phyloP scores from a whole-genome alignment of 2,888 invertebrate genomes.

The Stomorhina lunata region DNA sequence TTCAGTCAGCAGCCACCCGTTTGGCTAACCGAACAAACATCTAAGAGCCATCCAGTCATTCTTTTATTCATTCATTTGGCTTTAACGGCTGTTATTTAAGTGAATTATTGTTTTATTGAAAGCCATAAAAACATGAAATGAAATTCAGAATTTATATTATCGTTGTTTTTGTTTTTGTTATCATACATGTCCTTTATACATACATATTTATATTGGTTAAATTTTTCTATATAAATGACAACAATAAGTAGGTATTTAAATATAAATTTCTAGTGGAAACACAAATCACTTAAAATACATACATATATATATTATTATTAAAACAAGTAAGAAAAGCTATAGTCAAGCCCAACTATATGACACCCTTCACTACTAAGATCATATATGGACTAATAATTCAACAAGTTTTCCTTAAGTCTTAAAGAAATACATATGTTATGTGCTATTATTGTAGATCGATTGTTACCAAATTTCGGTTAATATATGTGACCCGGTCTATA shows the following conservation, averaged over 20 bases:
- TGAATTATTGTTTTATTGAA: conserved; percentile 66
- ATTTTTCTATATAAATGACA: conserved; percentile 24
- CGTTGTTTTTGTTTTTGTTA: conserved; percentile 9
- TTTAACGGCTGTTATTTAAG: conserved; percentile 63
- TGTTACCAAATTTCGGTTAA: no score
- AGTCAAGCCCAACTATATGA: no score
- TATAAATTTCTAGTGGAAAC: conserved; percentile 8
- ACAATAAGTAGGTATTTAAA: conserved; percentile 12
- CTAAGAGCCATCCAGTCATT: conserved; percentile 3
- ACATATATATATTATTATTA: background rate
- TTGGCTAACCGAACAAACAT: background rate
- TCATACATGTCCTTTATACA: background rate
- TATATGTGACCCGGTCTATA: no score
- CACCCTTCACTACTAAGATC: no score
- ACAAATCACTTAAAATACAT: conserved; percentile 13
- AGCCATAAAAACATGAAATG: conserved; percentile 56
- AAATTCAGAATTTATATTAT: conserved; percentile 39
- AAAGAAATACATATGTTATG: no score
- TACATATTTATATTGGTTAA: background rate
- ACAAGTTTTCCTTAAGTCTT: no score
- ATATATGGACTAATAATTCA: no score
- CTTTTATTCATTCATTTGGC: conserved; percentile 36
- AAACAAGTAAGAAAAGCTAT: background rate
- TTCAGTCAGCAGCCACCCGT: background rate
- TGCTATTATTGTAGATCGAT: no score